Conservation (phyloP, 1,140 invertebrate species). For the Ceratitis capitata region DNA sequence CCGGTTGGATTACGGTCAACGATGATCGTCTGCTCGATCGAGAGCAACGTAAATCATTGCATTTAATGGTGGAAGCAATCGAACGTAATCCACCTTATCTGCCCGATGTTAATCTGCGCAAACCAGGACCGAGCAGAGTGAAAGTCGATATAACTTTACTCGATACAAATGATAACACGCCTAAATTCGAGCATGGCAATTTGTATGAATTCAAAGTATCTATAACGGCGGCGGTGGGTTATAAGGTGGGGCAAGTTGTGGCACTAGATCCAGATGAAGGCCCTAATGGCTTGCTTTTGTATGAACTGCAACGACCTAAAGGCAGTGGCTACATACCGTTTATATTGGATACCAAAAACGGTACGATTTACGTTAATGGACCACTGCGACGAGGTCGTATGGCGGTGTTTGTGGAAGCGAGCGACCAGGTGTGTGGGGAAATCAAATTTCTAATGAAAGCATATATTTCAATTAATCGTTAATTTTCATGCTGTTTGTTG, state of each 20-base stretch:
- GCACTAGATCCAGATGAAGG: conserved; percentile 85
- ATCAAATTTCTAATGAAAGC: too few relatives aligned
- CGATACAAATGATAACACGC: conserved; percentile 89
- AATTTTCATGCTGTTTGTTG: not conserved
- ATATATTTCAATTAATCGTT: not conserved
- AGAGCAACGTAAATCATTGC: conserved; percentile 75
- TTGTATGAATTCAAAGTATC: conserved; percentile 80
- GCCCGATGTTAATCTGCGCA: conserved; percentile 53
- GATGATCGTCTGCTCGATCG: conserved; percentile 81
- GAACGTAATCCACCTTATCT: conserved; percentile 68
- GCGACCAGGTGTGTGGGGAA: conserved; percentile 70
- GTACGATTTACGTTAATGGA: conserved; percentile 76
- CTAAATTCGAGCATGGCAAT: conserved; percentile 82
- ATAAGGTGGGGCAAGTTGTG: conserved; percentile 76
- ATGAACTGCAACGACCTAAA: conserved; percentile 77
- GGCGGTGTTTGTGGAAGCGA: conserved; percentile 82
- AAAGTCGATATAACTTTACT: conserved; percentile 82
- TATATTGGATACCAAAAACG: conserved; percentile 76
- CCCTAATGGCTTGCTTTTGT: conserved; percentile 80
- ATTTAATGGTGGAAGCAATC: conserved; percentile 79
- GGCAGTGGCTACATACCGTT: conserved; percentile 74
- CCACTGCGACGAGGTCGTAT: conserved; percentile 75
- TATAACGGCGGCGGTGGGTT: conserved; percentile 73
- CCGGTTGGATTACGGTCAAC: conserved; percentile 86
- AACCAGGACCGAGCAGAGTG: conserved; percentile 69